Base-by-base conservation (phyloP, 2,797 vertebrate species). In the Salmo trutta region DNA sequence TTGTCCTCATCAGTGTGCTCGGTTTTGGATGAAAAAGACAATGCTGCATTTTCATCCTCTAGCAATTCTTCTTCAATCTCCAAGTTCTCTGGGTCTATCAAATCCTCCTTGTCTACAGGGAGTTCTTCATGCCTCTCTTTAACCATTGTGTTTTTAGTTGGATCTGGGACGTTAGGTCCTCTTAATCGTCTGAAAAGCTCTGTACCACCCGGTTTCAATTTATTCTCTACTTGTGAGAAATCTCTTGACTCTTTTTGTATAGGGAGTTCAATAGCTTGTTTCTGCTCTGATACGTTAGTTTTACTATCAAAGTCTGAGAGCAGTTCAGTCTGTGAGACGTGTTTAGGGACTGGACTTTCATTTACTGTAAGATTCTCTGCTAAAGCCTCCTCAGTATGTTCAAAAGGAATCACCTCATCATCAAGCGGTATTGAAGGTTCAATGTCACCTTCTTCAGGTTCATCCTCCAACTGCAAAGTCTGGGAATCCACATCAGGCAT, bases 1-100 rank as follows among this genome's bases (percentile, higher is more conserved):
- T 53, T 24, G 41, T 59, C 53, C 73, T 62, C 67, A 76, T 80
- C 78, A 41, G 70, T 8, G 6, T 0, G 62, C 24, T 81, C 17
- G 15, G 36, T n/a, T 36, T 77, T 86, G 33, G 76, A 75, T 15
- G 71, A 78, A 76, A 41, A 59, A n/a, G 59, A 24, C 0, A 84
- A 77, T 0, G 80, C 75, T 21, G 97, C 97, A 69, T 99, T 99
- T 92, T 99, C 98, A 88, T 99, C 98, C 88, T 98, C 97, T 73
- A 99, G 91, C 1, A 98, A 88, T 75, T 94, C 93, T 72, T 95
- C 94, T 1, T 81, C 78, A 75, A 80, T 78, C 5, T 84, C 78
- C 3, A 84, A 76, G 12, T 84, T n/a, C 0, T 73, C 53, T 59
- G 66, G 24, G 47, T 87, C 75, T 51, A 74, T 29, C 27, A 68